Evolutionary conservation across 2,797 vertebrate species (phyloP).

Genomic region (Schizothorax lantsangensis): DNA sequence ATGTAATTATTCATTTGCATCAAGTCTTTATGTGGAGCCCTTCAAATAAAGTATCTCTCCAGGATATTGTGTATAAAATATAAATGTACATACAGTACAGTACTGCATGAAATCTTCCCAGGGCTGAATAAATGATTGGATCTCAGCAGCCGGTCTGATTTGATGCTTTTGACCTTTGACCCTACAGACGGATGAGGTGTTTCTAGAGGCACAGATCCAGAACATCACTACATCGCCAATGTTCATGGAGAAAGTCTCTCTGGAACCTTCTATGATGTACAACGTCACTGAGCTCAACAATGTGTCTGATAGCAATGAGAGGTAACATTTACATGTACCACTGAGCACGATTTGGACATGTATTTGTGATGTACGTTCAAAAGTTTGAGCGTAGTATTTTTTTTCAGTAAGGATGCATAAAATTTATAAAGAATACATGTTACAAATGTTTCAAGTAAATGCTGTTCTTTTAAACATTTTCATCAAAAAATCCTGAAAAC

Average conservation of each 20-base stretch:
- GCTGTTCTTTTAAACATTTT: too few relatives aligned
- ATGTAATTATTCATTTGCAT: background rate
- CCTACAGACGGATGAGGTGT: conserved; percentile 96
- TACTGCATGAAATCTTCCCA: background rate
- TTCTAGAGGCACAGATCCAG: conserved; percentile 98
- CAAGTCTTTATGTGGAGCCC: background rate
- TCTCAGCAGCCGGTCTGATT: conserved; percentile 66
- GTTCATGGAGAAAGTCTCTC: conserved; percentile 99
- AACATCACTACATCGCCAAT: conserved; percentile 99
- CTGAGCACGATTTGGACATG: background rate
- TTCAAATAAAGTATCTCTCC: conserved; percentile 20
- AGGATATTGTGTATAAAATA: background rate
- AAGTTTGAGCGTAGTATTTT: too few relatives aligned
- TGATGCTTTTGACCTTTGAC: conserved; percentile 26
- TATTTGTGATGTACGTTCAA: background rate
- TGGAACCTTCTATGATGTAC: conserved; percentile 98
- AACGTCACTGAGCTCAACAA: conserved; percentile 94
- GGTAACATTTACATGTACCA: conserved; percentile 74
- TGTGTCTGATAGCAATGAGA: conserved; percentile 74
- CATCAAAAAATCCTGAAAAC: too few relatives aligned
- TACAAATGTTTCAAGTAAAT: too few relatives aligned
- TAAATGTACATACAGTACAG: background rate
- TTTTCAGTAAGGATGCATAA: too few relatives aligned
- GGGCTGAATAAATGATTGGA: background rate
- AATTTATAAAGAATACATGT: too few relatives aligned